phyloP scores from a whole-genome alignment of 2,797 vertebrate species.

The Notamacropus eugenii region DNA sequence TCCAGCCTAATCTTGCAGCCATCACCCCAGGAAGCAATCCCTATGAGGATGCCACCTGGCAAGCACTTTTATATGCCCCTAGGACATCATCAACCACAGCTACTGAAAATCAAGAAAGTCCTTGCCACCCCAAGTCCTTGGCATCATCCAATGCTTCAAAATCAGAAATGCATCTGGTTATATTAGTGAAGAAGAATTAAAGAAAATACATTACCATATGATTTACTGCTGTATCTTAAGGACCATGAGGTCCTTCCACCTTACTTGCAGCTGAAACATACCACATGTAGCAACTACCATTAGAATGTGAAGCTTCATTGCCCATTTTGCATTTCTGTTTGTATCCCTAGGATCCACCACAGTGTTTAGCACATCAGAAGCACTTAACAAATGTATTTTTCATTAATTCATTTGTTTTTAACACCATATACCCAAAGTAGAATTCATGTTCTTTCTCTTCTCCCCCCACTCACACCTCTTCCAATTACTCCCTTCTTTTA shows the following conservation, averaged over 20 bases:
- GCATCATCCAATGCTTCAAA: background rate
- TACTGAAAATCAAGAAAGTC: background rate
- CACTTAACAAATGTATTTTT: background rate
- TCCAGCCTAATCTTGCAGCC: background rate
- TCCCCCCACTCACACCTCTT: background rate
- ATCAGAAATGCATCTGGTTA: background rate
- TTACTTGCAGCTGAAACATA: background rate
- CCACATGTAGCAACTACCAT: background rate
- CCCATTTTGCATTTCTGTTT: background rate
- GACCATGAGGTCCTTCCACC: background rate
- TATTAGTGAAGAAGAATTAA: background rate
- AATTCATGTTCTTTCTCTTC: background rate
- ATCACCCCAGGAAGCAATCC: background rate
- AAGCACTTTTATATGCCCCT: background rate
- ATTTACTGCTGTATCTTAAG: background rate
- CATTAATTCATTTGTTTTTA: background rate
- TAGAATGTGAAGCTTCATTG: background rate
- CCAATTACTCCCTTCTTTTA: background rate
- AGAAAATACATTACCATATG: background rate
- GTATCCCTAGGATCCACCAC: background rate
- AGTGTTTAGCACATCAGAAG: background rate
- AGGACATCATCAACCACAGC: background rate
- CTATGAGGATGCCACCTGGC: background rate
- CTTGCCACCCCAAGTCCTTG: background rate
- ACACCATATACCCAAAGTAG: background rate